Percentiles rank a stretch among this genome's conserved stretches.
Evolutionary conservation across 1,140 invertebrate species (phyloP).

Genomic region (Triops longicaudatus): DNA sequence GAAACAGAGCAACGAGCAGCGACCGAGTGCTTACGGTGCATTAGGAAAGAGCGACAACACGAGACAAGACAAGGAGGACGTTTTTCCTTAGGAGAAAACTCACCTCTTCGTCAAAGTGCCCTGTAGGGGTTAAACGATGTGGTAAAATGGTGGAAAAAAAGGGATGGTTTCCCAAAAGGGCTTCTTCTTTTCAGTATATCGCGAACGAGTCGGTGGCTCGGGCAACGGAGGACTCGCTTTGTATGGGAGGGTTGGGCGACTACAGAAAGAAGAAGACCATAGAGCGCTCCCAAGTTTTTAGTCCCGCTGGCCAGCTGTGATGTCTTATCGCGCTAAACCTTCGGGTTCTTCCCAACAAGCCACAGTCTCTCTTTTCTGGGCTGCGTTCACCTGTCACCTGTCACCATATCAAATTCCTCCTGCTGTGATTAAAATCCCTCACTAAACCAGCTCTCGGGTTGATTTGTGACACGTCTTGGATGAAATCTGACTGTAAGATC

Average conservation of each 20-base stretch:
- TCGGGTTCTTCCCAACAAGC: neutral
- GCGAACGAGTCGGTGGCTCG: too few species aligned
- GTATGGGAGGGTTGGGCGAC: too few species aligned
- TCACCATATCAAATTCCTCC: constrained; percentile 2
- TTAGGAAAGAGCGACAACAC: too few species aligned
- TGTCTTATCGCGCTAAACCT: neutral
- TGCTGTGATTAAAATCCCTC: neutral
- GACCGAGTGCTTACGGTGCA: neutral
- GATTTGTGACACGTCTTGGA: neutral
- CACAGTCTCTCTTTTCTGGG: neutral
- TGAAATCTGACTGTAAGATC: neutral
- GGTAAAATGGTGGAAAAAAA: too few species aligned
- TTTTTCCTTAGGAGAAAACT: too few species aligned
- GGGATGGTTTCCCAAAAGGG: too few species aligned
- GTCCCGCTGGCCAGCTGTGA: neutral
- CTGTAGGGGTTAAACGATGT: too few species aligned
- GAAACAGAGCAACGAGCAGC: neutral
- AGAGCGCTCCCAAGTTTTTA: neutral
- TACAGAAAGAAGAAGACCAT: too few species aligned
- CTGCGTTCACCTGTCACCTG: constrained; percentile 1
- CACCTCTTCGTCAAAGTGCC: too few species aligned
- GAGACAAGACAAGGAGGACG: too few species aligned
- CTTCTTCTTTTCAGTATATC: too few species aligned
- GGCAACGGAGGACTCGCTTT: too few species aligned
- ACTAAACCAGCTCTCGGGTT: neutral